These are phyloP conservation scores for Perca fluviatilis DNA, from an alignment of 2,113 vertebrate genomes.

Conservation along the genomic window DNA sequence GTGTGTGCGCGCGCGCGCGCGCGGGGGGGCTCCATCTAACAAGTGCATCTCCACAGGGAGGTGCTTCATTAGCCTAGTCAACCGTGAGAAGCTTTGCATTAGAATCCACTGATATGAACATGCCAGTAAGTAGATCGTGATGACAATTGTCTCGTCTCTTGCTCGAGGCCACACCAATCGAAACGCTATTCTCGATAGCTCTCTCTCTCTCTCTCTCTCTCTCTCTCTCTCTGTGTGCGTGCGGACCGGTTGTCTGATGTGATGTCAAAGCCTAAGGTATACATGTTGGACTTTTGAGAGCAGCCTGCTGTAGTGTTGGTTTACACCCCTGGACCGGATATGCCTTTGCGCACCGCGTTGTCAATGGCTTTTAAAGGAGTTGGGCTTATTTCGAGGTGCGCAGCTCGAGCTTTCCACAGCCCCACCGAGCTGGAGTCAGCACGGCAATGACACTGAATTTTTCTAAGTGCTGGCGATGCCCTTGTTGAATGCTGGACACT, in stretches of 20 bases:
- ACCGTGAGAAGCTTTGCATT: slow-evolving; percentile 47
- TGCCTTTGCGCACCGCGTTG: slow-evolving; percentile 54
- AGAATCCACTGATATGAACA: slow-evolving; percentile 27
- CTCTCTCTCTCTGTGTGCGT: neutral
- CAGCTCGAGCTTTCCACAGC: slow-evolving; percentile 43
- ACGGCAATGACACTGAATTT: slow-evolving; percentile 45
- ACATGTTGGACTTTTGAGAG: slow-evolving; percentile 41
- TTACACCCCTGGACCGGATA: slow-evolving; percentile 13
- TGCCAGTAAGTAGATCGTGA: slow-evolving; percentile 22
- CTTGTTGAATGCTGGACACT: slow-evolving; percentile 37
- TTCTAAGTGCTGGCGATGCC: slow-evolving; percentile 13
- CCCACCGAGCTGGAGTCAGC: slow-evolving; percentile 53
- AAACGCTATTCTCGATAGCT: too few relatives aligned
- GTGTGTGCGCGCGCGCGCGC: neutral
- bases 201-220: neutral
- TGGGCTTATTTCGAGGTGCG: slow-evolving; percentile 47
- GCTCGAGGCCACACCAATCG: too few relatives aligned
- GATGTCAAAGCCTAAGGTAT: neutral
- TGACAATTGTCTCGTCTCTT: too few relatives aligned
- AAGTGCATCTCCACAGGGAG: slow-evolving; percentile 65
- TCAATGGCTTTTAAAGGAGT: slow-evolving; percentile 13
- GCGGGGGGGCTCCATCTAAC: slow-evolving; percentile 41
- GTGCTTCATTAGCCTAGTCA: slow-evolving; percentile 59
- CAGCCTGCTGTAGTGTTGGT: neutral
- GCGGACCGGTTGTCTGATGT: slow-evolving; percentile 9